phyloP scores from a whole-genome alignment of 2,797 vertebrate genomes.

The Peromyscus eremicus region DNA sequence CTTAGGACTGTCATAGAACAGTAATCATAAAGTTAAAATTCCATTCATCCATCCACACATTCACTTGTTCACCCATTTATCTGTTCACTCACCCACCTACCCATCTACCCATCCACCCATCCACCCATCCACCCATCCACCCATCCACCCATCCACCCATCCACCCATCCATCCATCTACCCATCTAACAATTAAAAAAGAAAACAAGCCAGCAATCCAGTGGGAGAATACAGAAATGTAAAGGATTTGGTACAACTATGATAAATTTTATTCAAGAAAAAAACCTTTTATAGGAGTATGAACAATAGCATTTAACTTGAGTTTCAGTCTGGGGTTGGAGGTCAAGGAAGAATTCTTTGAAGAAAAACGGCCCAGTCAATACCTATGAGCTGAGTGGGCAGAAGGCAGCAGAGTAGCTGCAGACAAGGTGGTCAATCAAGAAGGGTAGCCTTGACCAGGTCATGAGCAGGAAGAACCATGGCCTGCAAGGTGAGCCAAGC shows the following conservation, averaged over 20 bases:
- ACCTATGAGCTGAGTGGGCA: not conserved
- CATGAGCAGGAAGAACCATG: not conserved
- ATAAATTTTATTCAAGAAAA: not conserved
- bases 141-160: accelerated
- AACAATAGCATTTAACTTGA: not conserved
- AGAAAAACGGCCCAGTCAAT: not conserved
- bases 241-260: not conserved
- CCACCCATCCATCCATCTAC: not conserved
- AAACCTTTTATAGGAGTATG: not conserved
- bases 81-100: not conserved
- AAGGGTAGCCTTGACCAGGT: not conserved
- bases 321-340: not conserved
- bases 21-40: not conserved
- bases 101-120: accelerated
- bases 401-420: not conserved
- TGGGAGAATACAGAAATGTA: not conserved
- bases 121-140: not conserved
- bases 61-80: not conserved
- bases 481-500: not conserved
- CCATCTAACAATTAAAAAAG: not conserved
- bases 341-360: not conserved
- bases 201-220: not conserved
- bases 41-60: not conserved
- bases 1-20: not conserved
- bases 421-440: not conserved